Percentiles rank a stretch among this genome's conserved stretches.
Evolutionary conservation across 2,888 invertebrate species (phyloP).

Genomic region (Rotaria macrura): DNA sequence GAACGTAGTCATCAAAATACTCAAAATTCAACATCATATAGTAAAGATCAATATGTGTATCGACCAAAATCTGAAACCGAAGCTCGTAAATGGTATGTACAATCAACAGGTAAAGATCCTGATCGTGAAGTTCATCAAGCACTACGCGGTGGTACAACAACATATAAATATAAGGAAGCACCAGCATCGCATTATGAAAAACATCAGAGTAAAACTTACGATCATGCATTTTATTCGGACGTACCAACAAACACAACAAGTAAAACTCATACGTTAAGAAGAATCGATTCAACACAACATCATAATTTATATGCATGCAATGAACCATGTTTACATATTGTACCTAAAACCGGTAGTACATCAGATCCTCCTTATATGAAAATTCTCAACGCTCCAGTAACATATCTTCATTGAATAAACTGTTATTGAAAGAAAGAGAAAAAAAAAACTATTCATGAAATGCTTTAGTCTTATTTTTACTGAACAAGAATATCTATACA

Average conservation of each 20-base stretch:
- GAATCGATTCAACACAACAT: background rate
- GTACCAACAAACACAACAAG: background rate
- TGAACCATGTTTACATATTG: constrained; percentile 13
- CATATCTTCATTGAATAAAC: background rate
- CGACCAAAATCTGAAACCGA: background rate
- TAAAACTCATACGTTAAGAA: background rate
- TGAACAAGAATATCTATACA: background rate
- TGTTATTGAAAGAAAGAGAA: background rate
- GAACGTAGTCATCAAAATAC: constrained; percentile 10
- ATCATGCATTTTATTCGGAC: background rate
- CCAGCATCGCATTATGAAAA: background rate
- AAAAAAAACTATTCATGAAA: background rate
- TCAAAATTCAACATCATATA: background rate
- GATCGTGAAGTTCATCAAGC: constrained; percentile 15
- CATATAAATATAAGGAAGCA: background rate
- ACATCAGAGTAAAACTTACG: background rate
- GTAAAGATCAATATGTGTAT: background rate
- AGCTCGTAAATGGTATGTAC: background rate
- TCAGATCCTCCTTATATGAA: background rate
- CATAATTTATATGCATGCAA: constrained; percentile 16
- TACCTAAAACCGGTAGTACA: background rate
- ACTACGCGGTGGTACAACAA: constrained; percentile 19
- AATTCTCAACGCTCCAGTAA: constrained; percentile 8
- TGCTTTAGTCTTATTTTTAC: background rate
- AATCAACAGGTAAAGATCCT: constrained; percentile 14